Conservation (phyloP, 2,888 invertebrate species). For the Leptinotarsa peninsularis region DNA sequence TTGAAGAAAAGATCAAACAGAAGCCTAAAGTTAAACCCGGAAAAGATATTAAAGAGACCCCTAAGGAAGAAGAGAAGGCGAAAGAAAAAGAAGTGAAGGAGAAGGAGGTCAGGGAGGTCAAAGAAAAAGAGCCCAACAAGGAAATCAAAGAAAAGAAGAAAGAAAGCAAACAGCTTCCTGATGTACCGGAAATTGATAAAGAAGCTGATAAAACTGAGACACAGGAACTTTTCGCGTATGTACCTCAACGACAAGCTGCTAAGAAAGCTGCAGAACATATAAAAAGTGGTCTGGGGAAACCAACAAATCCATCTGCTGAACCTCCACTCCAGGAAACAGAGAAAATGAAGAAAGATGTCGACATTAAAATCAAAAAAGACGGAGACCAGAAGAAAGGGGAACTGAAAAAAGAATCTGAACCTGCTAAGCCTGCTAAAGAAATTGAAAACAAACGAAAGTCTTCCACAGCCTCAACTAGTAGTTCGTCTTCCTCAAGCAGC, state of each 20-base stretch:
- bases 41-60: conserved; percentile 45
- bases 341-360: conserved; percentile 50
- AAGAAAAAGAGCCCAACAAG: conserved; percentile 46
- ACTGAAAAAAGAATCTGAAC: conserved; percentile 44
- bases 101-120: conserved; percentile 45
- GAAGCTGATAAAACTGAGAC: conserved; percentile 73
- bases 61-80: conserved; percentile 54
- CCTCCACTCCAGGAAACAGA: conserved; percentile 57
- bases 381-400: conserved; percentile 58
- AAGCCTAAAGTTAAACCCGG: conserved; percentile 55
- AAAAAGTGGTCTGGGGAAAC: conserved; percentile 79
- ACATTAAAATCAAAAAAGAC: conserved; percentile 54
- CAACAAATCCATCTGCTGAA: conserved; percentile 44
- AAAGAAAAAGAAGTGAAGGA: conserved; percentile 61
- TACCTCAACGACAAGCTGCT: conserved; percentile 90
- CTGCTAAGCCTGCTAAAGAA: conserved; percentile 58
- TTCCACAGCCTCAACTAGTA: conserved; percentile 69
- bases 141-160: conserved; percentile 50
- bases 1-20: conserved; percentile 53
- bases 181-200: conserved; percentile 73
- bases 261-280: conserved; percentile 93
- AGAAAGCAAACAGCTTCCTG: conserved; percentile 50
- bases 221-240: conserved; percentile 80
- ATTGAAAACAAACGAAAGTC: conserved; percentile 67
- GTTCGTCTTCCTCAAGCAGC: conserved; percentile 67